phyloP scores from a whole-genome alignment of 2,797 vertebrate species.

The Channa striata region DNA sequence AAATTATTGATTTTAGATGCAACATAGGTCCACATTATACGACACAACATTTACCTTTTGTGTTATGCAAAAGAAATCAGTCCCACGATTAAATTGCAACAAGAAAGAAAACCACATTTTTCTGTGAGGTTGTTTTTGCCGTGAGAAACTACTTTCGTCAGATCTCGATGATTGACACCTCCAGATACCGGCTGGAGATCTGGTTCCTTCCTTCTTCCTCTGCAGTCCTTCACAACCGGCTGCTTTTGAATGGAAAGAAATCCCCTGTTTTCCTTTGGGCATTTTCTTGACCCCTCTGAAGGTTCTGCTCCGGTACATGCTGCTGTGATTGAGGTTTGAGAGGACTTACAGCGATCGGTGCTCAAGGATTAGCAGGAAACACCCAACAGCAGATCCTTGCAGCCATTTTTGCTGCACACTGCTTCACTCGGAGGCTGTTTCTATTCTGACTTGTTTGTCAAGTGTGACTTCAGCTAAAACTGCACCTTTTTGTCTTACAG shows the following conservation, averaged over 20 bases:
- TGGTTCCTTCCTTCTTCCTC: background rate
- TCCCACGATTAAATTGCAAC: background rate
- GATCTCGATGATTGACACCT: background rate
- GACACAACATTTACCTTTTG: no score
- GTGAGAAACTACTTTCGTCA: background rate
- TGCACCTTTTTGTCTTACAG: background rate
- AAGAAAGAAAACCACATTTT: background rate
- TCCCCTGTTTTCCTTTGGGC: background rate
- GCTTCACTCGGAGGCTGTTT: conserved; percentile 14
- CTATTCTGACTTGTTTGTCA: background rate
- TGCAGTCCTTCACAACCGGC: background rate
- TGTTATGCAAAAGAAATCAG: no score
- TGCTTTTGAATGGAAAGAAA: conserved; percentile 21
- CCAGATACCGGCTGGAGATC: background rate
- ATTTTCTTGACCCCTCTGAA: conserved; percentile 40
- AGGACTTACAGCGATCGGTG: conserved; percentile 48
- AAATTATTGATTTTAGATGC: no score
- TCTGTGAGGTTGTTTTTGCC: background rate
- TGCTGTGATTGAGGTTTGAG: conserved; percentile 47
- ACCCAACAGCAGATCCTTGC: conserved; percentile 19
- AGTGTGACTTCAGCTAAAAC: background rate
- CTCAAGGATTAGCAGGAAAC: conserved; percentile 50
- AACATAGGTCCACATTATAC: no score
- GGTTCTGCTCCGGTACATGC: conserved; percentile 18
- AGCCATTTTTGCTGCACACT: background rate